Evolutionary conservation across 23 tunicate genomes (phyloP), one percentile per base, ranked within the genome.

Genomic region (Halocynthia roretzi): DNA sequence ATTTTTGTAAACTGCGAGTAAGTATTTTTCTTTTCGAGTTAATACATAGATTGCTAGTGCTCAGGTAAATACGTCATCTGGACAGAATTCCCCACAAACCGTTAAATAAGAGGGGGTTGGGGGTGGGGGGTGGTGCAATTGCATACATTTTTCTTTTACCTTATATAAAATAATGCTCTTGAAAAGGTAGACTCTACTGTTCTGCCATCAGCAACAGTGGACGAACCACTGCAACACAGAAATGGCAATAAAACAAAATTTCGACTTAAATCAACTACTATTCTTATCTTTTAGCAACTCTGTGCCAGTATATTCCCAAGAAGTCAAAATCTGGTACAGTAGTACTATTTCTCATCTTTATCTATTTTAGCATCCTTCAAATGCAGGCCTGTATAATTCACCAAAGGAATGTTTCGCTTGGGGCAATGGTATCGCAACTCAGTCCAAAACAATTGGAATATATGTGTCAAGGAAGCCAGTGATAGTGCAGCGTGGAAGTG

Each of bases 381-480:
- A 9, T 65, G 10, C 70, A 8, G 48, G 70, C 9, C 9, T 8
- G 15, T 65, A 40, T 11, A 65, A 65, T 15, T 48, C 70, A 20
- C 70, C 70, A 15, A 65, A 15, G 31, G 10, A 15, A 65, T 65
- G 70, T 65, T 65, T 65, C 19, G 6, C 22, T 65, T 65, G 70
- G 70, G 70, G 48, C 0, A 65, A 65, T 2, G 70, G 70, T 20
- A 65, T 65, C 22, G 31, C 22, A 65, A 65, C 70, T 65, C 70
- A 65, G 31, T 48, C 48, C 10, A 65, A 65, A 65, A 65, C 70
- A 20, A 65, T 65, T 48, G 70, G 70, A 15, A 65, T 65, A 8
- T 48, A 65, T 15, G 19, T 65, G 10, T 20, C 70, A 10, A 5
- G 19, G 2, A 65, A 65, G 19, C 70, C 70, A 8, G 31, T 65